Evolutionary conservation across 1,140 invertebrate species (phyloP), one percentile per base, ranked within the genome.

Genomic region (Hydropsyche tenuis): DNA sequence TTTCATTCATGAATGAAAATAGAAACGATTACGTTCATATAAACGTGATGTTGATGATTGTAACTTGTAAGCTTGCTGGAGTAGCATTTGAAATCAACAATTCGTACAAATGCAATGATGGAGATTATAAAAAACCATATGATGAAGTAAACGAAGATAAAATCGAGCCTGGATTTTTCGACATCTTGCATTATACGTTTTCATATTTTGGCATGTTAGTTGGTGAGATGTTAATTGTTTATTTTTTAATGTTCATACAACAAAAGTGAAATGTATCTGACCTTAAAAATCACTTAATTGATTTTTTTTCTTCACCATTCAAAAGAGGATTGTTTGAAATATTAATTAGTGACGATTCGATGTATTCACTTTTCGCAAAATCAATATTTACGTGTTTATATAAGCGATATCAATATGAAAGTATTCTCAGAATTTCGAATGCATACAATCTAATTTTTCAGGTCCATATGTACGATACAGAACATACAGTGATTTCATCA

Each of bases 171-270:
- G 53, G 6, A 9, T 73, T 73, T 65, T 37, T 9, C 9, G 74
- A 76, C n/a, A 42, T 76, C 1, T 30, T 76, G 22, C 74, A 76
- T 43, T 76, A 76, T 53, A 12, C 71, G 6, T 70, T 76, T 73
- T 76, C 74, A 1, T 76, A 69, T 43, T 53, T 70, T 46, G 74
- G 74, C 18, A 42, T 68, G 18, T 6, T 72, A 6, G 68, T 48
- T 51, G 74, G 74, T 75, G 30, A 75, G 68, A 42, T 14, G 6
- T 9, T 37, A 37, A 37, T 4, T 37, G 30, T 37, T 37, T 37
- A 37, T n/a, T n/a, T n/a, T n/a, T n/a, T n/a, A n/a, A n/a, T n/a
- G n/a, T n/a, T n/a, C n/a, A n/a, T n/a, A n/a, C n/a, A n/a, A n/a
- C n/a, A n/a, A n/a, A n/a, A n/a, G n/a, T n/a, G n/a, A n/a, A n/a